These are phyloP conservation scores for Oeneis ivallda DNA, from an alignment of 2,888 invertebrate species.

Conservation along the genomic window DNA sequence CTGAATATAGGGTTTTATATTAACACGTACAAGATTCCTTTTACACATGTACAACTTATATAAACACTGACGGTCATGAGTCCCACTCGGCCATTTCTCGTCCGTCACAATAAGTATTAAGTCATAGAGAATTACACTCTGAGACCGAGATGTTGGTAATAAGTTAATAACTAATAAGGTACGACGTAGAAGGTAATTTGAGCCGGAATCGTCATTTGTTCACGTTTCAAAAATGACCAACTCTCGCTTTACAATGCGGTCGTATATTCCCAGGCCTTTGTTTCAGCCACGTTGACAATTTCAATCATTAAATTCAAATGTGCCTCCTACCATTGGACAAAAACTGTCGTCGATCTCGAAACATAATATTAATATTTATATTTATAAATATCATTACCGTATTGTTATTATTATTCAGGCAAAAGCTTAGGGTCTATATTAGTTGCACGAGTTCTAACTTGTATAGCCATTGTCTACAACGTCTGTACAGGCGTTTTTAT, in stretches of 20 bases:
- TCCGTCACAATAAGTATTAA: constrained; percentile 31
- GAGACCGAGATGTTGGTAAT: constrained; percentile 18
- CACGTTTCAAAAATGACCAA: constrained; percentile 31
- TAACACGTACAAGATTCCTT: too few species aligned
- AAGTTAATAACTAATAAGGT: too few species aligned
- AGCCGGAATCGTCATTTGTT: constrained; percentile 34
- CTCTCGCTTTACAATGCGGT: constrained; percentile 28
- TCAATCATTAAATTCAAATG: constrained; percentile 13
- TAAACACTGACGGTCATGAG: not conserved
- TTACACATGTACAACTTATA: not conserved
- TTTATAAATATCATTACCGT: too few species aligned
- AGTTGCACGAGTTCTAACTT: too few species aligned
- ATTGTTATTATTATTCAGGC: too few species aligned
- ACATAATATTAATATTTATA: too few species aligned
- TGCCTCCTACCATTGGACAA: constrained; percentile 1
- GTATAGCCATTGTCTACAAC: too few species aligned
- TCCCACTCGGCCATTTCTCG: constrained; percentile 15
- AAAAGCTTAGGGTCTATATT: too few species aligned
- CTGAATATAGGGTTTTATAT: too few species aligned
- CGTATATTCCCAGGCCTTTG: constrained; percentile 23
- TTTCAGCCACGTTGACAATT: constrained; percentile 20
- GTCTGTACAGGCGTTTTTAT: too few species aligned
- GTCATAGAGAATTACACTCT: constrained; percentile 17
- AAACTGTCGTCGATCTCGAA: too few species aligned
- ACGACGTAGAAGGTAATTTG: constrained; percentile 4